These are phyloP conservation scores for Drosophila gaucha DNA, from an alignment of 2,888 invertebrate genomes.

Conservation along the genomic window DNA sequence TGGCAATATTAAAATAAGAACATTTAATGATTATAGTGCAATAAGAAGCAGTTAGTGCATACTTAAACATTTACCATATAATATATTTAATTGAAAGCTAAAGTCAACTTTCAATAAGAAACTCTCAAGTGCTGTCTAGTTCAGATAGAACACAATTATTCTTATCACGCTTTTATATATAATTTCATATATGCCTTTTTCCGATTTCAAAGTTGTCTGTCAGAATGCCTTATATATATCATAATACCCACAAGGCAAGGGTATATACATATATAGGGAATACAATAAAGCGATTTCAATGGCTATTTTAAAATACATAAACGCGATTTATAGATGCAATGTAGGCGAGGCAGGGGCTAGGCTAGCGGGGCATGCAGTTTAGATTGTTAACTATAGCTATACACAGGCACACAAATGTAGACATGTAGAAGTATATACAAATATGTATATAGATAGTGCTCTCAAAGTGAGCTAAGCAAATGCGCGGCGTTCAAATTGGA, in stretches of 20 bases:
- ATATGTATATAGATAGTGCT: conserved; percentile 3
- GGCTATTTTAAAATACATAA: conserved; percentile 37
- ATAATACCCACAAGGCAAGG: conserved; percentile 7
- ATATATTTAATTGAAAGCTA: no score
- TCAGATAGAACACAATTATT: neutral
- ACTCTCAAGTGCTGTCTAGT: neutral
- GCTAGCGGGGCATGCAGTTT: conserved; percentile 1
- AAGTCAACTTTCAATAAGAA: neutral
- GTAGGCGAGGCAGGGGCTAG: neutral
- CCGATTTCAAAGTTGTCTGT: neutral
- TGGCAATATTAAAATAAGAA: no score
- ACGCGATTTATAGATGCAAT: conserved; percentile 16
- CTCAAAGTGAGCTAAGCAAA: conserved; percentile 55
- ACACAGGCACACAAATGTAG: neutral
- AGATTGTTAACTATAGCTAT: conserved; percentile 24
- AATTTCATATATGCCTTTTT: neutral
- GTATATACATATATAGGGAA: conserved; percentile 10
- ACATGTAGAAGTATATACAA: neutral
- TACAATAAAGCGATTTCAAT: conserved; percentile 16
- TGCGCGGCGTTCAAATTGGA: conserved; percentile 62
- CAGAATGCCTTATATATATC: conserved; percentile 1
- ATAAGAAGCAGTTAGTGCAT: no score
- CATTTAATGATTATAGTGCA: no score
- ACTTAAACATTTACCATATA: no score
- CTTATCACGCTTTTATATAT: neutral